Percentiles rank a stretch among this genome's conserved stretches.
Conservation (phyloP, 2,888 invertebrate genomes). For the Pseudococcus longispinus region DNA sequence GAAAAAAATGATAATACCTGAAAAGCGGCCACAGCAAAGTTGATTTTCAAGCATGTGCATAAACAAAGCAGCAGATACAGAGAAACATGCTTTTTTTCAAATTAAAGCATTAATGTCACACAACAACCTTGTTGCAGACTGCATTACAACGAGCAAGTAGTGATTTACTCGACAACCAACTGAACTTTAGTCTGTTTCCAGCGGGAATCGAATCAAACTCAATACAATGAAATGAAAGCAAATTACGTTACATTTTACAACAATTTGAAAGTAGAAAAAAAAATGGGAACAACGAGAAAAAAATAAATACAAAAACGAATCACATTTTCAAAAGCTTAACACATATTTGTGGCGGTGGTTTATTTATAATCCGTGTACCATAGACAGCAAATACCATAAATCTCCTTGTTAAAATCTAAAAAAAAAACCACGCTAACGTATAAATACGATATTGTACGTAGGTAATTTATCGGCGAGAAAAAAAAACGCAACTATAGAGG, state of each 20-base stretch:
- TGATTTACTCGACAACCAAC: constrained; percentile 56
- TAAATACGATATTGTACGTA: neutral
- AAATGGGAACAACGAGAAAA: constrained; percentile 16
- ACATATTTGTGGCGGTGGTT: constrained; percentile 29
- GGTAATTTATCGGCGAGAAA: neutral
- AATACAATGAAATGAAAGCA: constrained; percentile 53
- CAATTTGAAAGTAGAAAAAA: constrained; percentile 21
- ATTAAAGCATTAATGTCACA: constrained; percentile 56
- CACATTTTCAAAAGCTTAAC: constrained; percentile 45
- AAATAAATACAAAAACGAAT: constrained; percentile 48
- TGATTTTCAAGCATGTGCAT: constrained; percentile 56
- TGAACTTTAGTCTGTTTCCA: constrained; percentile 54
- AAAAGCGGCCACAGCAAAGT: constrained; percentile 56
- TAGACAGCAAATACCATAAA: constrained; percentile 25
- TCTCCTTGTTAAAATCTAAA: constrained; percentile 23
- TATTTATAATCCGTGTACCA: constrained; percentile 31
- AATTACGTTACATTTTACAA: constrained; percentile 49
- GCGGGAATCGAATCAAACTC: constrained; percentile 52
- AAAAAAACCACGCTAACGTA: constrained; percentile 27
- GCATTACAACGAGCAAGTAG: constrained; percentile 56
- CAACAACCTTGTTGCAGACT: constrained; percentile 56
- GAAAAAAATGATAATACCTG: constrained; percentile 55
- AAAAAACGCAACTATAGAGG: neutral
- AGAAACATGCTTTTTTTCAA: constrained; percentile 56
- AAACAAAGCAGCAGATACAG: constrained; percentile 54